Conservation (phyloP, 2,113 vertebrate species). For the Albula glossodonta region DNA sequence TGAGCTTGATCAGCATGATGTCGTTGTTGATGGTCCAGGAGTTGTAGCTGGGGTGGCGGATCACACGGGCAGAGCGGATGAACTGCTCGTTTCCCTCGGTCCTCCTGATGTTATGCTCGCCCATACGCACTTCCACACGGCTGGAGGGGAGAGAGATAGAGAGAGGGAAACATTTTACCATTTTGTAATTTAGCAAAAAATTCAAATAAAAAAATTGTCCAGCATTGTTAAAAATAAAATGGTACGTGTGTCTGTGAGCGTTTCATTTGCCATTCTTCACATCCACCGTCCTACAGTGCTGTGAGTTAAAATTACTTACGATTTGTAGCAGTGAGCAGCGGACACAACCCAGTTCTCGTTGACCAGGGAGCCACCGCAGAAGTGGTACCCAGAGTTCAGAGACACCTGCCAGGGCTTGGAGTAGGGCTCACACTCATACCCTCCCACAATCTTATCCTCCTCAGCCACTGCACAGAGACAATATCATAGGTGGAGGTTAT, state of each 20-base stretch:
- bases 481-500: no score
- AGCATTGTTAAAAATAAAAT: not conserved
- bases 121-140: slow-evolving; percentile 61
- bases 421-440: not conserved
- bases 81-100: slow-evolving; percentile 60
- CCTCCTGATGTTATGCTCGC: slow-evolving; percentile 64
- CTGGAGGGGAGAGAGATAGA: slow-evolving; percentile 36
- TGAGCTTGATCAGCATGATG: slow-evolving; percentile 81
- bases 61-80: slow-evolving; percentile 45
- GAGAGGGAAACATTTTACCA: not conserved
- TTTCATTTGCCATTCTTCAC: no score
- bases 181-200: not conserved
- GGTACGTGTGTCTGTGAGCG: no score
- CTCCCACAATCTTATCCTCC: slow-evolving; percentile 19
- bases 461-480: slow-evolving; percentile 4
- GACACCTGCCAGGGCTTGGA: slow-evolving; percentile 19
- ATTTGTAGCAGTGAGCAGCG: slow-evolving; percentile 66
- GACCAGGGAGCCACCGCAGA: slow-evolving; percentile 69
- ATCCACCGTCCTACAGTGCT: not conserved
- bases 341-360: slow-evolving; percentile 59
- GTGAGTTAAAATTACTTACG: slow-evolving; percentile 38
- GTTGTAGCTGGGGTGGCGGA: slow-evolving; percentile 62
- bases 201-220: no score
- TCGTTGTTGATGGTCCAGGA: slow-evolving; percentile 69
- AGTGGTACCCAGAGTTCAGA: slow-evolving; percentile 31